Evolutionary conservation across 2,113 vertebrate genomes (phyloP), one percentile per base, ranked within the genome.

Genomic region (Amia ocellicauda): DNA sequence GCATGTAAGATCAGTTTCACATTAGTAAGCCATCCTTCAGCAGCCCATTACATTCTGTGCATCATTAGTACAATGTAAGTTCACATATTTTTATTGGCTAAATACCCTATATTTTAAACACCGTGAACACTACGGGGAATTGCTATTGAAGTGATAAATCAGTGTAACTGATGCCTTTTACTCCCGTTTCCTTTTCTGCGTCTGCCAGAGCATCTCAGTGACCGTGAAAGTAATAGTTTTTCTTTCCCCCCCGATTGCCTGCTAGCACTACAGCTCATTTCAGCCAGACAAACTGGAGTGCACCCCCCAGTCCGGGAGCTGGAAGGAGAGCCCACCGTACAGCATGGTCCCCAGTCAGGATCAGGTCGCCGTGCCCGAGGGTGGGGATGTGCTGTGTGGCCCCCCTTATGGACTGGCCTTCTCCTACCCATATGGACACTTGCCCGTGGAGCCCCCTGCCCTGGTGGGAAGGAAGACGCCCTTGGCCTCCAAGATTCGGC

Each of bases 351-450:
- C 80, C 28, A 73, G 87, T 56, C 88, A 84, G 47, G 91, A 93
- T 60, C 90, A 79, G 69, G 82, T 73, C 81, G 82, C 88, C 42
- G 86, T 81, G 60, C 73, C 89, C 8, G 91, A 93, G 58, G 82
- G 71, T 51, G 64, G 79, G 3, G 91, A 91, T 47, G 80, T 88
- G 27, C 68, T 90, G 64, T 92, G 91, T 3, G 66, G 83, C 28
- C 77, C 91, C 0, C 63, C 89, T 8, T 92, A 91, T 66, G 72
- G 85, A 64, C 81, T 92, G 75, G 88, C 90, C 60, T 89, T 92
- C 71, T 87, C 87, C 60, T 91, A 90, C 81, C 84, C 87, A 49
- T 92, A 91, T 1, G 86, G 90, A 67, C 88, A 80, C 81, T 88
- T 83, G 43, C 86, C 88, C 11, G 62, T 86, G 41, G 89, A 92